Percentiles rank a stretch among this genome's conserved stretches.
Conservation (phyloP, 2,113 vertebrate genomes). For the Boleophthalmus pectinirostris region DNA sequence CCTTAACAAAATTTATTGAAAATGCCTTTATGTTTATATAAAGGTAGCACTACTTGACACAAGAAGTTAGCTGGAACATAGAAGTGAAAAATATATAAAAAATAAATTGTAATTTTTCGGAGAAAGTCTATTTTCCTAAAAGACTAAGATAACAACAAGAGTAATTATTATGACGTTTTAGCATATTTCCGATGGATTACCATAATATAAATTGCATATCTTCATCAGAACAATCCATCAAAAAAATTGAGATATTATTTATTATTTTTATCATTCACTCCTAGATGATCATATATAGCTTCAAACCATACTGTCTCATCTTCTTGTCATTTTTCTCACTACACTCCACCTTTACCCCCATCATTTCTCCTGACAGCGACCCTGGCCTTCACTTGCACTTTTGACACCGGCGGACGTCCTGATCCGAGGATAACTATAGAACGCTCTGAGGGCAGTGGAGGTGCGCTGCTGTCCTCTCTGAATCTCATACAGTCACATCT, state of each 20-base stretch:
- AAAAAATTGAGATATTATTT: neutral
- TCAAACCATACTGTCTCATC: neutral
- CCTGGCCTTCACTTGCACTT: conserved; percentile 71
- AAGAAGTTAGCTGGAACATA: no score
- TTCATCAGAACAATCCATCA: no score
- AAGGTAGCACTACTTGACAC: no score
- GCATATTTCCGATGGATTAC: no score
- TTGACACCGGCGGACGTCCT: conserved; percentile 70
- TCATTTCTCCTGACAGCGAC: conserved; percentile 68
- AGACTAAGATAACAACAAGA: no score
- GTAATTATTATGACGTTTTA: no score
- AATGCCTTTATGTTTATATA: no score
- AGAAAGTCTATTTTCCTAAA: no score
- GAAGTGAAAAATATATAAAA: no score
- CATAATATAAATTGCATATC: no score
- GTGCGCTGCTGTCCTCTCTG: conserved; percentile 69
- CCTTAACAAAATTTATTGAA: neutral
- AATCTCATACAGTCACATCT: conserved; percentile 80
- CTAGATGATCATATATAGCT: neutral
- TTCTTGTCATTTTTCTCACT: conserved; percentile 15
- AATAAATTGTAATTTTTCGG: no score
- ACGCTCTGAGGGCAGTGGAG: conserved; percentile 70
- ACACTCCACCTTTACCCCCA: conserved; percentile 50
- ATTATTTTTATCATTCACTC: neutral
- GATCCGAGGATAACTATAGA: conserved; percentile 79